Percentiles rank a stretch among this genome's conserved stretches.
These are phyloP conservation scores for Sorex maritimensis DNA, from an alignment of 2,797 vertebrate genomes.

Conservation along the genomic window DNA sequence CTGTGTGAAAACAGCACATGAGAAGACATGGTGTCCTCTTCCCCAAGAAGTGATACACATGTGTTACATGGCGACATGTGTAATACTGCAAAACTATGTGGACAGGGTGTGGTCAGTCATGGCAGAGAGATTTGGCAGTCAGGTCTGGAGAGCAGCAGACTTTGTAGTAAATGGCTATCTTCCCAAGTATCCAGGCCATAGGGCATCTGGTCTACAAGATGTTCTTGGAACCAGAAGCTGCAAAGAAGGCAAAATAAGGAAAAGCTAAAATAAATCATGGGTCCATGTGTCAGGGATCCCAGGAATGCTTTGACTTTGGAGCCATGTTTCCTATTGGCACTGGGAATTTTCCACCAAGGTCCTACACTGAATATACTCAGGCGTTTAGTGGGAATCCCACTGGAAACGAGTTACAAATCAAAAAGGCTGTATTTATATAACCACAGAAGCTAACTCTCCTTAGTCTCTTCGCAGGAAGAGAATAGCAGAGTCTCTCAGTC, in stretches of 20 bases:
- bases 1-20: neutral
- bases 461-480: neutral
- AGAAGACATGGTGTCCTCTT: neutral
- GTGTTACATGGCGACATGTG: neutral
- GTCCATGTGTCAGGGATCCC: slow-evolving; percentile 61
- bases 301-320: slow-evolving; percentile 76
- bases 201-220: slow-evolving; percentile 75
- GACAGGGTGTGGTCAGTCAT: slow-evolving; percentile 11
- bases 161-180: slow-evolving; percentile 38
- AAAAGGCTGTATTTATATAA: slow-evolving; percentile 30
- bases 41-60: neutral
- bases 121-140: slow-evolving; percentile 38
- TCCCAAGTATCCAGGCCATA: slow-evolving; percentile 62
- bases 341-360: slow-evolving; percentile 72
- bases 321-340: slow-evolving; percentile 67
- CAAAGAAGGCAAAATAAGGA: slow-evolving; percentile 64
- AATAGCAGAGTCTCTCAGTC: neutral
- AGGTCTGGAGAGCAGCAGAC: neutral
- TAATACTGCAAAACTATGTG: neutral
- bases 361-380: slow-evolving; percentile 59
- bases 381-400: slow-evolving; percentile 46
- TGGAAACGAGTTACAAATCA: slow-evolving; percentile 62
- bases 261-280: slow-evolving; percentile 75
- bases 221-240: slow-evolving; percentile 73
- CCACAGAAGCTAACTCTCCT: neutral